phyloP scores from a whole-genome alignment of 2,797 vertebrate genomes.

The Apodemus agrarius region DNA sequence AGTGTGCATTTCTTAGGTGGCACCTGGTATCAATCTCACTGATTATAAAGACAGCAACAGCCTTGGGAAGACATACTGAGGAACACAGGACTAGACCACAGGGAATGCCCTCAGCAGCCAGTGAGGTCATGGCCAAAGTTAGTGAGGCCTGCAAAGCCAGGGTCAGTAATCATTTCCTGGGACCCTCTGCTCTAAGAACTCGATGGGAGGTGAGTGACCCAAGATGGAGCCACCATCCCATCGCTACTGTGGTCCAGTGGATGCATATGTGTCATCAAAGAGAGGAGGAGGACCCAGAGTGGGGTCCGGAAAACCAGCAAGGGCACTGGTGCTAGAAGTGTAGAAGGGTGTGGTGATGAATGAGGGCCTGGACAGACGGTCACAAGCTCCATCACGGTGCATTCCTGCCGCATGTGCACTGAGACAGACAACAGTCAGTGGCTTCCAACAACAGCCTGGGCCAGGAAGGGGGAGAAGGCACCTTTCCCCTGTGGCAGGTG shows the following conservation, averaged over 20 bases:
- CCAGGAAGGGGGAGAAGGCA: slow-evolving; percentile 35
- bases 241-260: neutral
- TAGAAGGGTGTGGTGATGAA: slow-evolving; percentile 39
- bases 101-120: neutral
- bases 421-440: slow-evolving; percentile 23
- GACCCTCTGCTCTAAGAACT: neutral
- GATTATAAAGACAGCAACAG: neutral
- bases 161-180: neutral
- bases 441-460: slow-evolving; percentile 33
- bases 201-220: neutral
- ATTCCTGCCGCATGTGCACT: neutral
- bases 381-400: neutral
- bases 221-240: neutral
- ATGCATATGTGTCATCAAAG: neutral
- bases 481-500: neutral
- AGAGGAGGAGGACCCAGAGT: neutral
- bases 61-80: neutral
- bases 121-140: neutral
- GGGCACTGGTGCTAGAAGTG: neutral
- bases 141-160: neutral
- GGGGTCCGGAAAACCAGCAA: neutral
- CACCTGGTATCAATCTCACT: neutral
- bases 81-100: neutral
- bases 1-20: neutral
- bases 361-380: neutral